Conservation (phyloP, 1,140 invertebrate species). For the Cydia fagiglandana region DNA sequence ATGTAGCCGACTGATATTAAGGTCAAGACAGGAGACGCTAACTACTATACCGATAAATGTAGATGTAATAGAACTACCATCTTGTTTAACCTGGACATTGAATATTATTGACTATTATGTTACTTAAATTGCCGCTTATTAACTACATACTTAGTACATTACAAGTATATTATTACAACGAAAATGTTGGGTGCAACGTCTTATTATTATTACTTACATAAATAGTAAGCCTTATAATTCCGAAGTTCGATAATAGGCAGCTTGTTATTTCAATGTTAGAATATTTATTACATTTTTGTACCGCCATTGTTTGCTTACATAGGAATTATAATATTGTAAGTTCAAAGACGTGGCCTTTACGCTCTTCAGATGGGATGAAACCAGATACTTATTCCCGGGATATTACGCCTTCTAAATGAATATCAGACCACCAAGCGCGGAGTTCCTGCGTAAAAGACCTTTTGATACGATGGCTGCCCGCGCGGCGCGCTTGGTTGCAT, state of each 20-base stretch:
- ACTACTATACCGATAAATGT: neutral
- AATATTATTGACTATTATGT: neutral
- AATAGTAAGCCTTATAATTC: too few relatives aligned
- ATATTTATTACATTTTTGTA: neutral
- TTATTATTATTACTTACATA: too few relatives aligned
- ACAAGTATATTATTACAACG: neutral
- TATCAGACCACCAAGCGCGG: constrained; percentile 59
- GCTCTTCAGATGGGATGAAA: constrained; percentile 10
- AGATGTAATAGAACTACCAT: neutral
- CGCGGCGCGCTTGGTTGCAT: constrained; percentile 55
- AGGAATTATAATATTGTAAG: neutral
- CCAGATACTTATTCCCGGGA: constrained; percentile 31
- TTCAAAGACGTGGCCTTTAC: neutral
- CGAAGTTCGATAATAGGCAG: neutral
- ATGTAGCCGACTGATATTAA: constrained; percentile 8
- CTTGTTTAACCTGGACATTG: neutral
- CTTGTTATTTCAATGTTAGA: neutral
- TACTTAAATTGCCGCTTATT: neutral
- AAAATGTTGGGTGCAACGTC: neutral
- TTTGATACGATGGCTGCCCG: constrained; percentile 59
- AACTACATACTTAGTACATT: neutral
- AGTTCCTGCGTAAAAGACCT: constrained; percentile 48
- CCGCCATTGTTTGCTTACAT: neutral
- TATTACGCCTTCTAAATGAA: constrained; percentile 40
- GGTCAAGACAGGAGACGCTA: neutral